phyloP scores from a whole-genome alignment of 2,888 invertebrate genomes.

The Abrostola triplasia region DNA sequence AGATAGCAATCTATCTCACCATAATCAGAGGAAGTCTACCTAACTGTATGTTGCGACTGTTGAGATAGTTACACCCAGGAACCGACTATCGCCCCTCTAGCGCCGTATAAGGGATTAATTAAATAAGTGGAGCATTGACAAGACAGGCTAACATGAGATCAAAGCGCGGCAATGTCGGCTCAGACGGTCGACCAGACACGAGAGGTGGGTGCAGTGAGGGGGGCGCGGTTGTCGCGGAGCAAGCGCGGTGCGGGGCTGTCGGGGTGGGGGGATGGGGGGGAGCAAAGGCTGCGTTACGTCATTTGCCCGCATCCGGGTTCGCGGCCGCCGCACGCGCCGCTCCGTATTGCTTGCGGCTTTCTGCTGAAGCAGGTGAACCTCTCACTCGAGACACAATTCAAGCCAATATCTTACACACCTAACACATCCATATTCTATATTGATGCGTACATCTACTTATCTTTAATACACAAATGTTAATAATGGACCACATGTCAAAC shows the following conservation, averaged over 20 bases:
- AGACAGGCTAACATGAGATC: conserved; percentile 64
- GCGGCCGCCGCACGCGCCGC: conserved; percentile 83
- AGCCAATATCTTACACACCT: neutral
- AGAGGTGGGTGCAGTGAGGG: conserved; percentile 63
- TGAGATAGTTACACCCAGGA: conserved; percentile 43
- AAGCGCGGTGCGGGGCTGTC: conserved; percentile 26
- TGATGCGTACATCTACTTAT: too few species aligned
- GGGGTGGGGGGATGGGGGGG: conserved; percentile 46
- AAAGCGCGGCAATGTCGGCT: conserved; percentile 66
- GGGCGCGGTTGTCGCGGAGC: conserved; percentile 54
- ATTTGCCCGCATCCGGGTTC: conserved; percentile 85
- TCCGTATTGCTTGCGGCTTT: conserved; percentile 59
- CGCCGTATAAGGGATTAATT: conserved; percentile 69
- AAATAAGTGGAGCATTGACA: conserved; percentile 57
- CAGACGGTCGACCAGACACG: conserved; percentile 83
- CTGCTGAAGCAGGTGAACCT: conserved; percentile 44
- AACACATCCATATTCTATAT: too few species aligned
- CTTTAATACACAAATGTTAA: conserved; percentile 2
- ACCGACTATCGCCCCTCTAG: conserved; percentile 37
- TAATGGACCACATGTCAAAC: conserved; percentile 9
- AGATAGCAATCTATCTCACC: conserved; percentile 45
- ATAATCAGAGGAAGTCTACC: conserved; percentile 40
- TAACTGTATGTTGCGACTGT: conserved; percentile 45
- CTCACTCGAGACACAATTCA: conserved; percentile 11
- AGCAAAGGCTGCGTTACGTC: conserved; percentile 84